phyloP scores from a whole-genome alignment of 2,888 invertebrate species.

The Lapara coniferarum region DNA sequence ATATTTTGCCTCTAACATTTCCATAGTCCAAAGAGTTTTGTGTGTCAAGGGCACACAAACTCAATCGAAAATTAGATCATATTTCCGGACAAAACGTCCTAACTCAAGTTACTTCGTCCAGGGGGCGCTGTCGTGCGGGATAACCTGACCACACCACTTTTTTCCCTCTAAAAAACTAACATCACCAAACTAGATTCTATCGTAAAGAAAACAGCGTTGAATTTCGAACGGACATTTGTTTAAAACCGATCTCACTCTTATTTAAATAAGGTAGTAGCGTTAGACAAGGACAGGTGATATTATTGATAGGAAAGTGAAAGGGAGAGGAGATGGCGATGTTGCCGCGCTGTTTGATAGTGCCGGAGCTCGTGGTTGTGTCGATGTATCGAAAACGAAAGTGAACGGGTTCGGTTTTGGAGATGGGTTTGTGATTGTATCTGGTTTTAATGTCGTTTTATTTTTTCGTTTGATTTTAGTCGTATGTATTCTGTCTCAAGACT shows the following conservation, averaged over 20 bases:
- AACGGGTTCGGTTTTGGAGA: conserved; percentile 23
- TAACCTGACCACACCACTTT: conserved; percentile 70
- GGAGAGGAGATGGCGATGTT: conserved; percentile 66
- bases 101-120: conserved; percentile 65
- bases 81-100: conserved; percentile 72
- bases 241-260: conserved; percentile 72
- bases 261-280: conserved; percentile 82
- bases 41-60: conserved; percentile 24
- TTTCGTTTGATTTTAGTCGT: conserved; percentile 25
- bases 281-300: conserved; percentile 58
- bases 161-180: conserved; percentile 54
- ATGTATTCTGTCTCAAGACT: not conserved
- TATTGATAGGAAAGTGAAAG: conserved; percentile 62
- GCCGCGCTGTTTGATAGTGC: conserved; percentile 70
- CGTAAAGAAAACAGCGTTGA: conserved; percentile 46
- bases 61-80: conserved; percentile 60
- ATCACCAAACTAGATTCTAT: conserved; percentile 50
- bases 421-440: conserved; percentile 13
- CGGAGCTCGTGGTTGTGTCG: conserved; percentile 48
- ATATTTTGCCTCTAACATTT: not conserved
- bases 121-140: conserved; percentile 58
- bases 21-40: conserved; percentile 8
- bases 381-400: conserved; percentile 26
- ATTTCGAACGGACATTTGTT: conserved; percentile 44
- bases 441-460: conserved; percentile 3